phyloP scores from a whole-genome alignment of 2,888 invertebrate genomes.

The Scaptomyza polygonia region DNA sequence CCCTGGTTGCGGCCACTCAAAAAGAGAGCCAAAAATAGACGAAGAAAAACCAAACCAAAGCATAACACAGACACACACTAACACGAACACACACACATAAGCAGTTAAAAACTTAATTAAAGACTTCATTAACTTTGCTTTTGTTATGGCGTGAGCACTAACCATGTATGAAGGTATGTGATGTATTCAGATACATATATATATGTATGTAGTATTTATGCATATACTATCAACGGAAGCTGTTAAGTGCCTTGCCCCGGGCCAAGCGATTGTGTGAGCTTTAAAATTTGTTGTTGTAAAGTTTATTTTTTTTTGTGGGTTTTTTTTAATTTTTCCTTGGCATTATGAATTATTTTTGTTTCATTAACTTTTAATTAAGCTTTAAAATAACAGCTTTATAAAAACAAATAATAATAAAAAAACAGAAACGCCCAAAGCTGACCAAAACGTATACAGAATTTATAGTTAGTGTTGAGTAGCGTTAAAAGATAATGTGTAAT shows the following conservation, averaged over 20 bases:
- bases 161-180: not conserved
- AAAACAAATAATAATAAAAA: slow-evolving; percentile 46
- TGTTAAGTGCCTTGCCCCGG: slow-evolving; percentile 19
- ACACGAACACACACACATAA: slow-evolving; percentile 4
- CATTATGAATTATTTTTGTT: slow-evolving; percentile 64
- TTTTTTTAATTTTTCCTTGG: slow-evolving; percentile 3
- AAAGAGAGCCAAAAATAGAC: slow-evolving; percentile 5
- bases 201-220: slow-evolving; percentile 7
- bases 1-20: slow-evolving; percentile 42
- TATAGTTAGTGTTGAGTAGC: not conserved
- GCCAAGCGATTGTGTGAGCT: slow-evolving; percentile 22
- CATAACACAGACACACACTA: slow-evolving; percentile 15
- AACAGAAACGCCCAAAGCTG: slow-evolving; percentile 19
- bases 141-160: slow-evolving; percentile 41
- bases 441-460: slow-evolving; percentile 15
- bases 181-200: not conserved
- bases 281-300: slow-evolving; percentile 31
- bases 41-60: slow-evolving; percentile 11
- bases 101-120: slow-evolving; percentile 68
- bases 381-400: slow-evolving; percentile 56
- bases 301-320: too few relatives aligned
- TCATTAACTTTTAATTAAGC: slow-evolving; percentile 66
- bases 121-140: slow-evolving; percentile 69
- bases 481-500: slow-evolving; percentile 2
- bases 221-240: slow-evolving; percentile 6